phyloP scores from a whole-genome alignment of 2,113 vertebrate species.

The Sitta europaea region DNA sequence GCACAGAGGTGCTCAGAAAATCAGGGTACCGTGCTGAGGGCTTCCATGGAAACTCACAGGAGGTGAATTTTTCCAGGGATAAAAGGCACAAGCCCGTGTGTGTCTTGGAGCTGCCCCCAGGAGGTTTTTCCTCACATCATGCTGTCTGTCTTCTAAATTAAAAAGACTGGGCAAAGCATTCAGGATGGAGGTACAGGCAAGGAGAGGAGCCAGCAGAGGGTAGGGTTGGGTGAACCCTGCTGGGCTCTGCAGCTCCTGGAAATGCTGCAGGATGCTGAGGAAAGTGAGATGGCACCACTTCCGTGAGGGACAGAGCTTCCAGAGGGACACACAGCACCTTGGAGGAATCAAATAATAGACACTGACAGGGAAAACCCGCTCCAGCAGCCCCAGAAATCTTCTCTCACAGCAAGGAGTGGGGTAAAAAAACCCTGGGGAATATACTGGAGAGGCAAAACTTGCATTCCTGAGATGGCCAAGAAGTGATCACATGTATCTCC shows the following conservation, averaged over 20 bases:
- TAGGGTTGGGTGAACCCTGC: fast-evolving
- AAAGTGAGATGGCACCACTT: background rate
- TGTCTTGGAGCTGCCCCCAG: background rate
- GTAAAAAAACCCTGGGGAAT: background rate
- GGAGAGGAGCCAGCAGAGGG: background rate
- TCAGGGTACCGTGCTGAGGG: fast-evolving
- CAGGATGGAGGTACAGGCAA: background rate
- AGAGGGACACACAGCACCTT: background rate
- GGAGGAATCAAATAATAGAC: background rate
- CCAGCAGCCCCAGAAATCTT: background rate
- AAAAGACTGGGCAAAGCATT: background rate
- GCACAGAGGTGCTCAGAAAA: background rate
- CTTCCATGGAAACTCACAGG: background rate
- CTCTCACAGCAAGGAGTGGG: background rate
- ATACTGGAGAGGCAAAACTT: background rate
- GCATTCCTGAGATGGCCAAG: conserved; percentile 14
- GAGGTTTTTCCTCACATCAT: background rate
- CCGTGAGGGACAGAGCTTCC: background rate
- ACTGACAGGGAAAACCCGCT: background rate
- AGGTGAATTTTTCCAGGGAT: background rate
- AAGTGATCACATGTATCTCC: conserved; percentile 15
- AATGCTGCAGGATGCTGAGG: background rate
- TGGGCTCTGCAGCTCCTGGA: background rate
- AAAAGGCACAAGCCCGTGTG: background rate
- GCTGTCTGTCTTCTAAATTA: background rate